Conservation (phyloP, 2,888 invertebrate species). For the Linyphia triangularis region DNA sequence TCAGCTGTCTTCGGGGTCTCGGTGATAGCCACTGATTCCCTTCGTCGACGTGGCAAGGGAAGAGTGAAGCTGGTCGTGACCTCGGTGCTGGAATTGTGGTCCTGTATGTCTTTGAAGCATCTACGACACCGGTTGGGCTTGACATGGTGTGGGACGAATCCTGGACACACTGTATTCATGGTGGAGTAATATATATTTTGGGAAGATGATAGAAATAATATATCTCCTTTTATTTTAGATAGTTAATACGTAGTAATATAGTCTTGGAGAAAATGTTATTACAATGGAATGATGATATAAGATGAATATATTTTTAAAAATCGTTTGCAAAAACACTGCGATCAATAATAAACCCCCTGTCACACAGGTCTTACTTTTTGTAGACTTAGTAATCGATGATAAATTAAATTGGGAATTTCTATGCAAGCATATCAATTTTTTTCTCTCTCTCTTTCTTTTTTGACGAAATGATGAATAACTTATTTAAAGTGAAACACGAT, state of each 20-base stretch:
- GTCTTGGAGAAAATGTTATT: no score
- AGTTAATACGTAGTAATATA: not conserved
- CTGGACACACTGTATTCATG: constrained; percentile 80
- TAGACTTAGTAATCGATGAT: no score
- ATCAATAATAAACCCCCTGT: no score
- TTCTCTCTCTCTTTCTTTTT: no score
- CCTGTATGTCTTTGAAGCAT: constrained; percentile 86
- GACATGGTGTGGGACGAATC: constrained; percentile 95
- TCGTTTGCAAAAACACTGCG: no score
- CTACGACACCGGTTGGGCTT: constrained; percentile 96
- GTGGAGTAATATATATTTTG: not conserved
- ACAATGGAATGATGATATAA: no score
- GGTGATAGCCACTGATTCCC: constrained; percentile 69
- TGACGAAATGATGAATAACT: no score
- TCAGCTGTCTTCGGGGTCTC: constrained; percentile 50
- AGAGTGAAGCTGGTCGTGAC: constrained; percentile 68
- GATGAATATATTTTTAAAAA: no score
- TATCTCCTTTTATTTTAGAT: not conserved
- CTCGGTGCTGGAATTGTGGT: constrained; percentile 68
- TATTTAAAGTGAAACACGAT: no score
- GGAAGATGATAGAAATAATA: not conserved
- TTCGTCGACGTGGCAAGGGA: constrained; percentile 60
- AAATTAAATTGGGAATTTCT: no score
- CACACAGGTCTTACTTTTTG: no score
- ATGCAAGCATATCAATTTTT: no score